These are phyloP conservation scores for Steinernema scapterisci DNA, from an alignment of 2,888 invertebrate species.

Conservation along the genomic window DNA sequence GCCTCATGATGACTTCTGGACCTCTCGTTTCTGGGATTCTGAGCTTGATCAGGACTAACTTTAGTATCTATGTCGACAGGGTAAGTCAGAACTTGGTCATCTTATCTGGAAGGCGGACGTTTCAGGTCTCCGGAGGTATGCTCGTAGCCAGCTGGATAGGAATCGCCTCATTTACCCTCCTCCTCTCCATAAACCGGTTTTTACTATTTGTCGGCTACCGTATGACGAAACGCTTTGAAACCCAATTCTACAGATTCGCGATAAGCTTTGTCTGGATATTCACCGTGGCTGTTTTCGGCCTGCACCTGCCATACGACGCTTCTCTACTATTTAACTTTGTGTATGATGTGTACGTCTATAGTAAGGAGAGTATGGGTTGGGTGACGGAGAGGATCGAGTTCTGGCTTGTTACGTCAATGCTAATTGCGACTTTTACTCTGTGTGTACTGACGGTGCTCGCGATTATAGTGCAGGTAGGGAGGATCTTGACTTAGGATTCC, in stretches of 20 bases:
- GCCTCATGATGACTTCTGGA: neutral
- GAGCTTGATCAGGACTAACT: neutral
- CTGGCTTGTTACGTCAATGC: neutral
- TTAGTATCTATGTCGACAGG: neutral
- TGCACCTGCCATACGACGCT: neutral
- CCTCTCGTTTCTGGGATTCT: neutral
- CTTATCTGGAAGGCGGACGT: neutral
- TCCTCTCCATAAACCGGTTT: neutral
- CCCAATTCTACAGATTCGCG: neutral
- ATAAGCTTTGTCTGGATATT: neutral
- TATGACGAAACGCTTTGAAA: neutral
- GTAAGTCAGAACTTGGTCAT: too few relatives aligned
- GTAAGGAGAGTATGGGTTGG: neutral
- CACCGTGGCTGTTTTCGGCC: neutral
- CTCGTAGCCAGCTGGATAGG: neutral
- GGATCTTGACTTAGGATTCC: too few relatives aligned
- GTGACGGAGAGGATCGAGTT: neutral
- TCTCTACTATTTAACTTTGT: neutral
- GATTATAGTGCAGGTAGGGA: neutral
- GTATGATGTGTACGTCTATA: neutral
- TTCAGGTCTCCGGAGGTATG: neutral
- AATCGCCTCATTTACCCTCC: neutral
- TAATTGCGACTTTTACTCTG: neutral
- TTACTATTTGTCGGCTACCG: neutral
- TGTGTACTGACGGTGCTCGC: neutral